These are phyloP conservation scores for Procapra przewalskii DNA, from an alignment of 2,113 vertebrate genomes.

Conservation along the genomic window DNA sequence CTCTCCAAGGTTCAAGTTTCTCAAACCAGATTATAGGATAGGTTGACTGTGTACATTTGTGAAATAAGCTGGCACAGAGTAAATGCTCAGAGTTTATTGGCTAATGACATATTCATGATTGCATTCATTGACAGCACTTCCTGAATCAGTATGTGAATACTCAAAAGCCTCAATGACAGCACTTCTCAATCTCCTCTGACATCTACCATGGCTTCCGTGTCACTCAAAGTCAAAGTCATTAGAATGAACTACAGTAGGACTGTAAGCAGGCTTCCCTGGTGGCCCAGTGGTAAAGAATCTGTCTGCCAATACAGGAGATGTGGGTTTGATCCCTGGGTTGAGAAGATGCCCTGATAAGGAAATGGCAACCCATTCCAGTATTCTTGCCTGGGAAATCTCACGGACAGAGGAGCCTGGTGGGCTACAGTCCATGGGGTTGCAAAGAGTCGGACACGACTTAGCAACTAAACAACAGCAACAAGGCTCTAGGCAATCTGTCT, in stretches of 20 bases:
- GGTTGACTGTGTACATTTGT: background rate
- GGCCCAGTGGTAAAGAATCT: background rate
- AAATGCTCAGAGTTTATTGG: background rate
- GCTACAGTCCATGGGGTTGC: background rate
- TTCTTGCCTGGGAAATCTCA: background rate
- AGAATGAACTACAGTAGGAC: background rate
- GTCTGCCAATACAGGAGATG: background rate
- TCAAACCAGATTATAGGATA: background rate
- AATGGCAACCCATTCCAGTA: background rate
- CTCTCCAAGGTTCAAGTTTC: background rate
- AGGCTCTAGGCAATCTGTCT: background rate
- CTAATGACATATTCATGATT: background rate
- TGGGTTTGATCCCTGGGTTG: background rate
- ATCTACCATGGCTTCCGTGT: background rate
- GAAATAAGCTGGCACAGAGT: background rate
- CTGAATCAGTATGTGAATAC: background rate
- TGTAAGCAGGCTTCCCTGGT: background rate
- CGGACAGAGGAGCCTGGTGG: background rate
- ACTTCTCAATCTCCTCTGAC: background rate
- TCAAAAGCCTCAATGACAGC: background rate
- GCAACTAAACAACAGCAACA: background rate
- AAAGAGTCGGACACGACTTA: background rate
- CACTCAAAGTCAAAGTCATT: background rate
- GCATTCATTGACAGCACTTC: background rate
- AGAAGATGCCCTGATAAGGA: background rate